Evolutionary conservation across 2,888 invertebrate genomes (phyloP).

Genomic region (Rhaphigaster nebulosa): DNA sequence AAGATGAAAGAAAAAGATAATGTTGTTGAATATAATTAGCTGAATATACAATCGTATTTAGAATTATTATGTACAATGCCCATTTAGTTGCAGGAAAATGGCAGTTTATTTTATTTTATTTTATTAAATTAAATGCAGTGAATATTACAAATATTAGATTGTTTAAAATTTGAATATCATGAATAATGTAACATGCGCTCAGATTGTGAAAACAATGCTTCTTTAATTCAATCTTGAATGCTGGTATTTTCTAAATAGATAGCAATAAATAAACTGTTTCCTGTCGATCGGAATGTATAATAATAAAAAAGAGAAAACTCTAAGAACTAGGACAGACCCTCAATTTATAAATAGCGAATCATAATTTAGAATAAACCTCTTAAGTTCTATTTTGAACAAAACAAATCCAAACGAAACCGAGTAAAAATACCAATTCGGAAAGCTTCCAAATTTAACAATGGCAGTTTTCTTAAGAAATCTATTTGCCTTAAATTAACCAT

Average conservation of each 20-base stretch:
- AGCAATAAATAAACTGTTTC: not conserved
- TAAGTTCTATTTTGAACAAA: not conserved
- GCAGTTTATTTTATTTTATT: too few relatives aligned
- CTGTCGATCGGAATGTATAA: not conserved
- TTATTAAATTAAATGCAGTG: too few relatives aligned
- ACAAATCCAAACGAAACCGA: not conserved
- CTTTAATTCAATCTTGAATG: not conserved
- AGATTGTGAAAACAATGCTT: not conserved
- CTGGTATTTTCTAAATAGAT: not conserved
- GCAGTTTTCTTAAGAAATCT: not conserved
- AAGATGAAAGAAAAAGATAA: too few relatives aligned
- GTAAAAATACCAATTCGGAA: not conserved
- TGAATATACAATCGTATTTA: too few relatives aligned
- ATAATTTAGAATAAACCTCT: constrained; percentile 13
- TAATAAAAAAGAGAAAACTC: not conserved
- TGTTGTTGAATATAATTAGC: too few relatives aligned
- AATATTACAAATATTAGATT: too few relatives aligned
- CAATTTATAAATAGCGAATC: constrained; percentile 12
- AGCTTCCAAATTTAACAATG: not conserved
- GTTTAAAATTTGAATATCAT: too few relatives aligned
- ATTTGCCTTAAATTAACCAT: too few relatives aligned
- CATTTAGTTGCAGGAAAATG: too few relatives aligned
- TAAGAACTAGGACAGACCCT: not conserved
- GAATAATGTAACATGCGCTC: too few relatives aligned
- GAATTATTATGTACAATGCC: too few relatives aligned